Evolutionary conservation across 2,888 invertebrate genomes (phyloP).

Genomic region (Cosmia trapezina): DNA sequence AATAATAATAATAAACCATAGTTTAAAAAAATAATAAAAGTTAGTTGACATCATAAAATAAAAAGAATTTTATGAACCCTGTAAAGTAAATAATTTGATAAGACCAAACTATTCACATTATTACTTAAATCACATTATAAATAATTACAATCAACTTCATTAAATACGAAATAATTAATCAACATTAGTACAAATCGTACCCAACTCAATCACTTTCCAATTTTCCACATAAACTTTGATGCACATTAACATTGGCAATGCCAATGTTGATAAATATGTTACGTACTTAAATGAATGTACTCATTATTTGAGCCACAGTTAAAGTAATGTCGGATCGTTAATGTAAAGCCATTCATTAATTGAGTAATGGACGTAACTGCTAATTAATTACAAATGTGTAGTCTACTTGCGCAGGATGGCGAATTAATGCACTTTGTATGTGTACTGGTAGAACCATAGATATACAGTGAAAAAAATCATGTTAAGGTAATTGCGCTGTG

Average conservation of each 20-base stretch:
- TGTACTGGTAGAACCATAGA: background rate
- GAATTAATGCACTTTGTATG: background rate
- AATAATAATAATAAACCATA: conserved; percentile 1
- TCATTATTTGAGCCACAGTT: conserved; percentile 16
- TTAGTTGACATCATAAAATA: background rate
- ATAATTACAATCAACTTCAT: too few relatives aligned
- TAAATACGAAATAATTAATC: conserved; percentile 5
- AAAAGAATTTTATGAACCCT: background rate
- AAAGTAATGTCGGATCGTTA: conserved; percentile 26
- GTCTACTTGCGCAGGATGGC: background rate
- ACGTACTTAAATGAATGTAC: conserved; percentile 16
- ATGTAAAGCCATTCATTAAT: conserved; percentile 38
- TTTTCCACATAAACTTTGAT: conserved; percentile 6
- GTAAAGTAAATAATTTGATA: background rate
- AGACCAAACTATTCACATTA: background rate
- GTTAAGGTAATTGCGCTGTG: too few relatives aligned
- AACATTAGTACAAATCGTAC: conserved; percentile 5
- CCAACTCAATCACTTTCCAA: conserved; percentile 8
- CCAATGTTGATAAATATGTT: conserved; percentile 13
- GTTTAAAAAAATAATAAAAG: conserved; percentile 1
- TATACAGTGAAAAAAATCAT: background rate
- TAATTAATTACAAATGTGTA: conserved; percentile 21
- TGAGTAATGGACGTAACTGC: conserved; percentile 20
- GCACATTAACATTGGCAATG: background rate
- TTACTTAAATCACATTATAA: background rate